A percentile compares a stretch with the other conserved stretches of the same genome.
These are phyloP conservation scores for Glareola pratincola DNA, from an alignment of 2,113 vertebrate genomes.

Conservation along the genomic window DNA sequence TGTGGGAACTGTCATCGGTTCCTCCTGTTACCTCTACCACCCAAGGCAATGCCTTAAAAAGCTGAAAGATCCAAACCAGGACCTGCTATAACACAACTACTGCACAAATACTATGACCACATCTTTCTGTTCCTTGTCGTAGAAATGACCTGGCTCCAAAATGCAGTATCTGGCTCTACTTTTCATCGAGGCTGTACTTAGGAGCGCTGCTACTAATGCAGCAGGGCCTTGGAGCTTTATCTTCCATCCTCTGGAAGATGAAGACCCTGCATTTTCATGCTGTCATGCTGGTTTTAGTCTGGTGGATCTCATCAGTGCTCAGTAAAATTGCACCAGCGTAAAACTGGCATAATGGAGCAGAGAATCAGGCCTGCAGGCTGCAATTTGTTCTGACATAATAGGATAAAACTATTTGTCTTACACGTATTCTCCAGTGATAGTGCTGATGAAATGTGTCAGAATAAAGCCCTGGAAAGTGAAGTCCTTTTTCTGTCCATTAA, in stretches of 20 bases:
- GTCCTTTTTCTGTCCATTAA: slow-evolving; percentile 58
- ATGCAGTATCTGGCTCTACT: neutral
- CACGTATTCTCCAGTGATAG: neutral
- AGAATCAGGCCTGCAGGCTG: slow-evolving; percentile 39
- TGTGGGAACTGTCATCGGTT: fast-evolving
- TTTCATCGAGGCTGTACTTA: neutral
- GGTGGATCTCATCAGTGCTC: neutral
- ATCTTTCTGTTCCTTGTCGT: neutral
- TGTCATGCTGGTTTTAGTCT: neutral
- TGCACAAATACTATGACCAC: neutral
- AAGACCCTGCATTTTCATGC: neutral
- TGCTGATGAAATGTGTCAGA: slow-evolving; percentile 62
- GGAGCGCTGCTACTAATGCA: neutral
- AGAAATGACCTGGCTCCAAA: neutral
- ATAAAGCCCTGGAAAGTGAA: slow-evolving; percentile 32
- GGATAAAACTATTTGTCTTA: slow-evolving; percentile 49
- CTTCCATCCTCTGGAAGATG: neutral
- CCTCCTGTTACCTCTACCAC: neutral
- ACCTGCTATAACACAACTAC: neutral
- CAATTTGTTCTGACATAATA: slow-evolving; percentile 65
- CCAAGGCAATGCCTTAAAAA: fast-evolving
- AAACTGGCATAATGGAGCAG: slow-evolving; percentile 33
- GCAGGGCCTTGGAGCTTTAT: neutral
- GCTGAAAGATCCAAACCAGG: neutral
- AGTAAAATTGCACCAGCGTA: neutral